phyloP scores from a whole-genome alignment of 1,140 invertebrate genomes.

The Augochlora pura region DNA sequence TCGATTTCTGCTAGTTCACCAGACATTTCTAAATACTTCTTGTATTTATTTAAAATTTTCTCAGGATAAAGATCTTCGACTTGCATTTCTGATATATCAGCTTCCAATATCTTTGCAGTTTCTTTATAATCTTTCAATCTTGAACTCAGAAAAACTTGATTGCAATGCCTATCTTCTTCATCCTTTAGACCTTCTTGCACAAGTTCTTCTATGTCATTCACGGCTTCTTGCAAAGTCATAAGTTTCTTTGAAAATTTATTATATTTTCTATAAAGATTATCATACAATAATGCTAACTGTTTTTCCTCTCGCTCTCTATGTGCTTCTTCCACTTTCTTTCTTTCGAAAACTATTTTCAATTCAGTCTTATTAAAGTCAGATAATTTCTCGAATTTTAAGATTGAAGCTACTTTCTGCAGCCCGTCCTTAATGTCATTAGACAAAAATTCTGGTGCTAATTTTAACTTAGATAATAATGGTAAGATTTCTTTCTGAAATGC shows the following conservation, averaged over 20 bases:
- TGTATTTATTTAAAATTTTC: slow-evolving; percentile 67
- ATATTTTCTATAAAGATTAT: slow-evolving; percentile 64
- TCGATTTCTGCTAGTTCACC: slow-evolving; percentile 66
- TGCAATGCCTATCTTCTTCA: slow-evolving; percentile 54
- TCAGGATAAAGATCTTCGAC: slow-evolving; percentile 60
- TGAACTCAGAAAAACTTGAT: slow-evolving; percentile 58
- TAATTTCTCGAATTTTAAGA: slow-evolving; percentile 66
- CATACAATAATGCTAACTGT: slow-evolving; percentile 62
- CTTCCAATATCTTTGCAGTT: slow-evolving; percentile 60
- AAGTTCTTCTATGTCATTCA: slow-evolving; percentile 54
- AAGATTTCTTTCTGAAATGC: slow-evolving; percentile 62
- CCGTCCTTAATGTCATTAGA: slow-evolving; percentile 66
- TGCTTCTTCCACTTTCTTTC: slow-evolving; percentile 61
- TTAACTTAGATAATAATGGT: slow-evolving; percentile 54
- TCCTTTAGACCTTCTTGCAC: slow-evolving; percentile 55
- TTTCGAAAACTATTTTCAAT: slow-evolving; percentile 60
- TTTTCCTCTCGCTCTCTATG: slow-evolving; percentile 64
- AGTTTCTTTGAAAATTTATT: slow-evolving; percentile 63
- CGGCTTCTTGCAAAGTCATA: slow-evolving; percentile 50
- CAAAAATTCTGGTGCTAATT: slow-evolving; percentile 63
- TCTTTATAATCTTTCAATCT: slow-evolving; percentile 70
- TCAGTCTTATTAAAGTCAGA: slow-evolving; percentile 61
- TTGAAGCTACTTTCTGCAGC: slow-evolving; percentile 59
- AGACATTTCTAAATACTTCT: slow-evolving; percentile 59
- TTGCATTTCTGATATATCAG: slow-evolving; percentile 62